Evolutionary conservation across 1,140 invertebrate species (phyloP).

Genomic region (Portunus trituberculatus): DNA sequence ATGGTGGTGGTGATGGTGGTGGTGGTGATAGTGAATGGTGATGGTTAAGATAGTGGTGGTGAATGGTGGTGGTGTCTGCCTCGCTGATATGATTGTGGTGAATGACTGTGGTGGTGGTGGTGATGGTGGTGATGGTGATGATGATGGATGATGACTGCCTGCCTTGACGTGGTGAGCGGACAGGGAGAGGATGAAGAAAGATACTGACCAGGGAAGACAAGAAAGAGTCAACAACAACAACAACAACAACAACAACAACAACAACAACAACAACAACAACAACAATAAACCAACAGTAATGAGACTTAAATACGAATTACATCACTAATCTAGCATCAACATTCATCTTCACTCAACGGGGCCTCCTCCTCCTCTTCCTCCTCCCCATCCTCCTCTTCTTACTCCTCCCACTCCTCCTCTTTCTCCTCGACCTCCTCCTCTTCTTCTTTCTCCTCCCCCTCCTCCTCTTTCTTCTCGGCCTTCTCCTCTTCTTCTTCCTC

Average conservation of each 20-base stretch:
- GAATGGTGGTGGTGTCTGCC: background rate
- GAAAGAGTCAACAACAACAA: background rate
- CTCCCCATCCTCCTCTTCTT: background rate
- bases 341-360: too few relatives aligned
- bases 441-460: background rate
- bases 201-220: too few relatives aligned
- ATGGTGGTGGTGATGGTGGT: too few relatives aligned
- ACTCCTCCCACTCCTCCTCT: background rate
- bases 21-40: constrained; percentile 5
- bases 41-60: background rate
- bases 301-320: too few relatives aligned
- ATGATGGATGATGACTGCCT: too few relatives aligned
- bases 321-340: too few relatives aligned
- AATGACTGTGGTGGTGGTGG: background rate
- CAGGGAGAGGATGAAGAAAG: too few relatives aligned
- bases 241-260: background rate
- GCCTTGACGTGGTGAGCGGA: too few relatives aligned
- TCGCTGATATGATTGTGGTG: background rate
- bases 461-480: too few relatives aligned
- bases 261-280: background rate
- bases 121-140: background rate
- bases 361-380: background rate
- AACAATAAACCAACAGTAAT: background rate
- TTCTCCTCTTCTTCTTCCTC: too few relatives aligned
- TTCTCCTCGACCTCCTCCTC: background rate